Percentiles rank a stretch among this genome's conserved stretches.
These are phyloP conservation scores for Halesus radiatus DNA, from an alignment of 1,140 invertebrate species.

Conservation along the genomic window DNA sequence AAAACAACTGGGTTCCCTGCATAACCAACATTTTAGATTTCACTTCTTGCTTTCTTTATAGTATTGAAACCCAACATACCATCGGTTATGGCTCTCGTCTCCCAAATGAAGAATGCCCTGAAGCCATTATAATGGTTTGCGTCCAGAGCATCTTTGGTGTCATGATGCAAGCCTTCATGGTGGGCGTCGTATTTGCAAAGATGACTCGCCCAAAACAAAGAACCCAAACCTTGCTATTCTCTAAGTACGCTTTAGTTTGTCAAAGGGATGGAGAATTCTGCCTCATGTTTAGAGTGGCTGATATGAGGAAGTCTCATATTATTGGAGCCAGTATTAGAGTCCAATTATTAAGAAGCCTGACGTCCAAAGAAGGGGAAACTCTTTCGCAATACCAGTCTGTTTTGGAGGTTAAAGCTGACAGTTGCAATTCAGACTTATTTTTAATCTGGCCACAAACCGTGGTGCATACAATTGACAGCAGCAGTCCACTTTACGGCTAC, in stretches of 20 bases:
- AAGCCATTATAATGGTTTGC: constrained; percentile 79
- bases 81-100: constrained; percentile 71
- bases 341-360: constrained; percentile 83
- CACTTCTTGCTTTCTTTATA: constrained; percentile 75
- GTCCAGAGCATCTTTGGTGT: constrained; percentile 79
- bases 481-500: constrained; percentile 84
- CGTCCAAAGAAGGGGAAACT: constrained; percentile 81
- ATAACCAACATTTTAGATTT: constrained; percentile 72
- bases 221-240: constrained; percentile 92
- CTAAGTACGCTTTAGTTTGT: constrained; percentile 88
- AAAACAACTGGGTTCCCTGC: constrained; percentile 66
- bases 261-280: constrained; percentile 86
- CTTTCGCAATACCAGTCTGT: constrained; percentile 82
- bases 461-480: constrained; percentile 80
- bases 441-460: constrained; percentile 91
- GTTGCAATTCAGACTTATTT: constrained; percentile 79
- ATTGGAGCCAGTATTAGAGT: constrained; percentile 88
- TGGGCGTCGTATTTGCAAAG: constrained; percentile 93
- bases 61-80: constrained; percentile 76
- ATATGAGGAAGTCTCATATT: constrained; percentile 95
- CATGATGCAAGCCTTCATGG: constrained; percentile 74
- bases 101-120: constrained; percentile 79
- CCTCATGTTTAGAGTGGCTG: constrained; percentile 92
- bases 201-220: constrained; percentile 94
- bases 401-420: constrained; percentile 80